Evolutionary conservation across 1,140 invertebrate genomes (phyloP), one percentile per base, ranked within the genome.

Genomic region (Diorhabda carinulata): DNA sequence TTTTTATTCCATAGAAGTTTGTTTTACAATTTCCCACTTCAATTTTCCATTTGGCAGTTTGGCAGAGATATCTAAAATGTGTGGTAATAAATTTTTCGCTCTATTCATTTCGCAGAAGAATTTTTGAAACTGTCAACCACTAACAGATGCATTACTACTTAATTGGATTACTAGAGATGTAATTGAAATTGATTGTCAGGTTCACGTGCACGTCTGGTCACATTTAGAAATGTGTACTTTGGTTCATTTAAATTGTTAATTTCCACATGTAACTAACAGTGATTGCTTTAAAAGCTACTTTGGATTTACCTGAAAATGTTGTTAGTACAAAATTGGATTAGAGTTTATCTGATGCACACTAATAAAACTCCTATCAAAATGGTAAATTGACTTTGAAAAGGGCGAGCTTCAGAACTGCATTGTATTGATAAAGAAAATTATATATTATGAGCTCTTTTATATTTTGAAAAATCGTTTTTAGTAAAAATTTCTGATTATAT

Each of bases 161-260:
- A 40, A 61, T 61, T 61, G 42, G 42, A 8, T 61, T 40, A 8
- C 25, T 61, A 41, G 59, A 10, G 59, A 43, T 6, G 59, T 61
- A 61, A 61, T 61, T 40, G 59, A 61, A 61, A 61, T 61, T 43
- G 42, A 61, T 61, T 61, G 42, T 41, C 42, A 52, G 47, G n/a
- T 52, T 52, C n/a, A 8, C 47, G 47, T 52, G 47, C 47, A n/a
- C 47, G n/a, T 52, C 47, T 52, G 47, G 47, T 8, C 47, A 52
- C 47, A 52, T 52, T 4, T n/a, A 8, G 47, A 52, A 25, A 52
- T 52, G 47, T 52, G 47, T 52, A n/a, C 47, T n/a, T n/a, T 52
- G 47, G 6, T 52, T 52, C 6, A 52, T 52, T 52, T 52, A 52
- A 52, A 6, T n/a, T 6, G n/a, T 8, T 52, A 52, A 52, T n/a